These are phyloP conservation scores for Platanista minor DNA, from an alignment of 2,113 vertebrate genomes.

Conservation along the genomic window DNA sequence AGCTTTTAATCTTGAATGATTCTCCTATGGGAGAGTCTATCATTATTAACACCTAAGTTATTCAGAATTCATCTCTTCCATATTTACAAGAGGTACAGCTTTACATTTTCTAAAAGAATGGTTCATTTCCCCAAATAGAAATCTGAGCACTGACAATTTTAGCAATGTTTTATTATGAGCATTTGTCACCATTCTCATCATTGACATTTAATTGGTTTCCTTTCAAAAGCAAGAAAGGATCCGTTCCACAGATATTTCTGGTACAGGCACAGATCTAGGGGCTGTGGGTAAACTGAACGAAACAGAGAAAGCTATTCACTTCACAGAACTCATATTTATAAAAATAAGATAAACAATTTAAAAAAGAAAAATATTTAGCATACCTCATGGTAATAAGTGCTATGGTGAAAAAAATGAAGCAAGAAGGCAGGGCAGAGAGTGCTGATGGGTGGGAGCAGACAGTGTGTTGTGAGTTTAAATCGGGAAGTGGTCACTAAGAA, in stretches of 20 bases:
- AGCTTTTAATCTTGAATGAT: conserved; percentile 36
- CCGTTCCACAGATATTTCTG: conserved; percentile 37
- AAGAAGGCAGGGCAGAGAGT: neutral
- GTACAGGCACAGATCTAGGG: neutral
- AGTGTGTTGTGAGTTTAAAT: neutral
- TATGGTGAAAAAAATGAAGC: neutral
- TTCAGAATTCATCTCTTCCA: conserved; percentile 55
- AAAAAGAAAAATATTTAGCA: neutral
- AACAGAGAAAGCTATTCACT: neutral
- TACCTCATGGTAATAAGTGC: neutral
- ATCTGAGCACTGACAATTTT: conserved; percentile 53
- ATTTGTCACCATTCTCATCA: conserved; percentile 46
- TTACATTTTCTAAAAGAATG: conserved; percentile 47
- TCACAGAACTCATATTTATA: neutral
- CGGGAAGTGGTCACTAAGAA: neutral
- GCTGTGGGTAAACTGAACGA: neutral
- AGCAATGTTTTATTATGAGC: conserved; percentile 53
- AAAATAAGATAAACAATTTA: neutral
- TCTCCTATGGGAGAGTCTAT: neutral
- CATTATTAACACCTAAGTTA: conserved; percentile 54
- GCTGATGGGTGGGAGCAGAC: neutral
- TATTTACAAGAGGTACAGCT: conserved; percentile 42
- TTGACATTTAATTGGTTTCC: conserved; percentile 54
- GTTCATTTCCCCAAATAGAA: conserved; percentile 61
- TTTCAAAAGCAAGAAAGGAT: conserved; percentile 46